Evolutionary conservation across 2,797 vertebrate species (phyloP).

Genomic region (Anolis apletophallus): DNA sequence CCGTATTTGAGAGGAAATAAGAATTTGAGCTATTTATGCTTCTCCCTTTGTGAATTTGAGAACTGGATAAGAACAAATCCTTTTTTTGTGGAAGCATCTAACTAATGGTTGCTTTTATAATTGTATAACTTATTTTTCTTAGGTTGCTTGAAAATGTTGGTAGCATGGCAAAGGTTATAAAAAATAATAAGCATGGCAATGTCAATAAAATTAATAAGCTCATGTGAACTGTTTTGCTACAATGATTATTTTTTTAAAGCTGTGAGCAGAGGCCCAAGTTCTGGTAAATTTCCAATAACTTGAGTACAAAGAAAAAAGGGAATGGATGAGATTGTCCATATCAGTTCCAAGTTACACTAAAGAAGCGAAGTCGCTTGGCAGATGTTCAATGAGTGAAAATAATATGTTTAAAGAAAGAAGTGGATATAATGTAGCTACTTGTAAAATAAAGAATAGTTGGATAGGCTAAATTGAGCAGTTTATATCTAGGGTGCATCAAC

Average conservation of each 20-base stretch:
- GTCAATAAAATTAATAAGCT: neutral
- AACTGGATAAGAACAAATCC: neutral
- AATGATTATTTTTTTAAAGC: neutral
- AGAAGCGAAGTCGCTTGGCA: neutral
- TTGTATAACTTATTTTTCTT: neutral
- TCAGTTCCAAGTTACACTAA: neutral
- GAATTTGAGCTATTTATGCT: neutral
- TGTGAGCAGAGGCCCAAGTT: neutral
- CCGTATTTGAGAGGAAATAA: conserved; percentile 3
- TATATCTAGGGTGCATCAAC: neutral
- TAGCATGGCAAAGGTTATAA: neutral
- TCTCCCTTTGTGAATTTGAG: neutral
- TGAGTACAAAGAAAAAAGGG: neutral
- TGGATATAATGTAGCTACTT: neutral
- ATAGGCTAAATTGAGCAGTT: neutral
- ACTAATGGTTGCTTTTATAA: neutral
- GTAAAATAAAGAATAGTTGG: neutral
- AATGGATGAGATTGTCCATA: neutral
- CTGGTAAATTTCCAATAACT: neutral
- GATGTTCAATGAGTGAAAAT: neutral
- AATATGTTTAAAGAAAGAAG: neutral
- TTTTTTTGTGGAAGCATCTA: neutral
- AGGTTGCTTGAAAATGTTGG: neutral
- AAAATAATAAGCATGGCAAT: neutral
- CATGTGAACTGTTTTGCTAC: neutral